Percentiles rank a stretch among this genome's conserved stretches.
These are phyloP conservation scores for Ptychodera flava DNA, from an alignment of 35 echinoderm and acorn worm genomes.

Conservation along the genomic window DNA sequence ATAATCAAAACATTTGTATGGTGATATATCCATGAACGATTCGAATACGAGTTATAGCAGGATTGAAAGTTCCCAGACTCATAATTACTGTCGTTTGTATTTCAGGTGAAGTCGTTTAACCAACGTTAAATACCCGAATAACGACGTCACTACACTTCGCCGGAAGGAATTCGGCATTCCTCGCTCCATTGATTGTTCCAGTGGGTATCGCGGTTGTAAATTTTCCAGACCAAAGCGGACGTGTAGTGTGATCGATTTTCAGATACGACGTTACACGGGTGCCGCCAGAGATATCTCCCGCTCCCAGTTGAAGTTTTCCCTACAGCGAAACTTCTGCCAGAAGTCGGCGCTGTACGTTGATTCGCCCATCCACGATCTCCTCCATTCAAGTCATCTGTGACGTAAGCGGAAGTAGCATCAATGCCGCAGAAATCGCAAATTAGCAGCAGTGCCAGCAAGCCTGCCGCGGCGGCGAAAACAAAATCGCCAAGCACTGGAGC, in stretches of 20 bases:
- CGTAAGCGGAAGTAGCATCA: neutral
- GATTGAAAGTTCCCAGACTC: neutral
- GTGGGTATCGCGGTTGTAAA: no score
- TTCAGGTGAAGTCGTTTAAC: neutral
- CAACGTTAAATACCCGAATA: no score
- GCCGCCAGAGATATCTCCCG: no score
- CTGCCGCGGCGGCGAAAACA: neutral
- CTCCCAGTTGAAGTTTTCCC: no score
- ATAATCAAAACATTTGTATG: neutral
- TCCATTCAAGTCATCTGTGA: neutral
- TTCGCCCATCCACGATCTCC: neutral
- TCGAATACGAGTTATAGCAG: neutral
- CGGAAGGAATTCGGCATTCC: no score
- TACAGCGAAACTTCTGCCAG: no score
- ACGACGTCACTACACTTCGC: no score
- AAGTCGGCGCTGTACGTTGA: neutral
- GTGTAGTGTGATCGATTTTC: no score
- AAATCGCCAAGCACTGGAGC: neutral
- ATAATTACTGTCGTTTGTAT: neutral
- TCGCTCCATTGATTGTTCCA: no score
- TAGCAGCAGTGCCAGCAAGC: neutral
- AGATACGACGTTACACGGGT: no score
- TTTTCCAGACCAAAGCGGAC: no score
- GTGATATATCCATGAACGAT: neutral
- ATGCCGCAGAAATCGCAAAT: neutral